Conservation (phyloP, 92 coral and sea anemone genomes). For the Phenganax stokvisi region DNA sequence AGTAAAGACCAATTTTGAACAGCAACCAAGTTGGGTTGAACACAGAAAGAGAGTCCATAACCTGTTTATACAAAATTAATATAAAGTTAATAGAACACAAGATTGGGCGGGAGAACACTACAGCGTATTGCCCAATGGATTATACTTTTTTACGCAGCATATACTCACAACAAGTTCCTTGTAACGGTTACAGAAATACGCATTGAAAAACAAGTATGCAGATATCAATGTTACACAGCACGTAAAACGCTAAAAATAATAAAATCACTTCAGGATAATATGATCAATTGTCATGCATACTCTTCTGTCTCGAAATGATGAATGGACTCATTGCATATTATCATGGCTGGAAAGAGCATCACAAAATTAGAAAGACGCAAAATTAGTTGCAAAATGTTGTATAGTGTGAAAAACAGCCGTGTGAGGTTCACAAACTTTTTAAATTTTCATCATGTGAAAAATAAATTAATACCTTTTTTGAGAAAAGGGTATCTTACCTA, state of each 20-base stretch:
- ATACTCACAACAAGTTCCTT: slow-evolving; percentile 11
- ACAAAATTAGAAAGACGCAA: no score
- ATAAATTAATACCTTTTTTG: background rate
- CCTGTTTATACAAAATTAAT: background rate
- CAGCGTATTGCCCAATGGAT: no score
- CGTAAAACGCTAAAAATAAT: slow-evolving; percentile 21
- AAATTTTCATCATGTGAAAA: background rate
- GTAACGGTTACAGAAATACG: slow-evolving; percentile 7
- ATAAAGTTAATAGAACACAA: background rate
- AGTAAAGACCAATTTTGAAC: slow-evolving; percentile 19
- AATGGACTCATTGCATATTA: no score
- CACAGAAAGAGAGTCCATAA: slow-evolving; percentile 13
- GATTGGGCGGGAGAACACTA: no score
- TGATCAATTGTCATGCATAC: background rate
- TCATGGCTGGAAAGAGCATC: no score
- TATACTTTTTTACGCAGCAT: no score
- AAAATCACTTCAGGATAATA: background rate
- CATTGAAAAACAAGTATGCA: slow-evolving; percentile 28
- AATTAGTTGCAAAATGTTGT: background rate
- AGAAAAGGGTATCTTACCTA: background rate
- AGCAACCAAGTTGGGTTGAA: slow-evolving; percentile 24
- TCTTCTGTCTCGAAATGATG: no score
- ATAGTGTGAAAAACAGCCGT: background rate
- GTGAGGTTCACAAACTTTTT: background rate
- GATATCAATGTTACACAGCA: slow-evolving; percentile 23